Base-by-base conservation (phyloP, 2,113 vertebrate species). In the Geococcyx californianus region DNA sequence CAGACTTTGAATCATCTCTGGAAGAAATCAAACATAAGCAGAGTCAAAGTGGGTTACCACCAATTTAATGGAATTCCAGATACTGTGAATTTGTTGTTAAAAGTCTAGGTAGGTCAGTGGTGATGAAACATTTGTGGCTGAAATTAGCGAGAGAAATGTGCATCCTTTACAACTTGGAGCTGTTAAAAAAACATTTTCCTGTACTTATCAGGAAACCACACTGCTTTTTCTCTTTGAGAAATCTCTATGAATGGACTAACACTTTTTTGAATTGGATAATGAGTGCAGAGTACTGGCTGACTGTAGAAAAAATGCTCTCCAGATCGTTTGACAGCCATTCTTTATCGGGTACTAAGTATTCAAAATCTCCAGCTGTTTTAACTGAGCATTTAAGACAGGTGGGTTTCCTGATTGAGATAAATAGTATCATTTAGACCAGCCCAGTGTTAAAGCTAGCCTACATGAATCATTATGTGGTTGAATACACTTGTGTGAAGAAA, bases 381-480 rank as follows among this genome's bases (percentile, higher is more conserved):
- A 83, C 40, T 4, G 14, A 90, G 34, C 29, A 80, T 54, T 91
- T 79, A 59, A 55, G 78, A 85, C 81, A 95, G 74, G 75, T 93
- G 75, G 33, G 14, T 84, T 93, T 88, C 38, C 79, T 66, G 82
- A 91, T 90, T 91, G 92, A 91, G 79, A 91, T 80, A 90, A 90
- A 93, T 91, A 62, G 51, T 67, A 59, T 54, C 24, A 67, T 77
- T 93, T 95, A 91, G n/a, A 90, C 45, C 55, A 93, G 36, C 11
- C 45, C 0, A 1, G 8, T 47, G 60, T 38, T 90, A 54, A 28
- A 66, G 51, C 17, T 84, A 13, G 7, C n/a, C 23, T 77, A 45
- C 33, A 23, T 47, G 68, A 92, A 91, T 93, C 28, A 58, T 80
- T 59, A 36, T 33, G 33, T 21, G 25, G 33, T 45, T 83, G 67